phyloP scores from a whole-genome alignment of 2,888 invertebrate species.

The Drosophila subquinaria region DNA sequence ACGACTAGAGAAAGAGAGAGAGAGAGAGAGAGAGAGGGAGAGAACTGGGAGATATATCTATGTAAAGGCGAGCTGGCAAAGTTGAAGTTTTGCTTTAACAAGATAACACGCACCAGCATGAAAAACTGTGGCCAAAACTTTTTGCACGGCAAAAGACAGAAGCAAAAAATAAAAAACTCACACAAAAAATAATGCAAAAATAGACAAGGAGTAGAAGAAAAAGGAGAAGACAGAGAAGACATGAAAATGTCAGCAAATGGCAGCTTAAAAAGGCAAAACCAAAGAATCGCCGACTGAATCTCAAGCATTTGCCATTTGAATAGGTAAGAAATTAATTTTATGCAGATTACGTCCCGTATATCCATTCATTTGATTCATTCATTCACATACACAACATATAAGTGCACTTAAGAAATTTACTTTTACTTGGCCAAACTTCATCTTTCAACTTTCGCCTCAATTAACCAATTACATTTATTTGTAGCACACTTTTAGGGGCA shows the following conservation, averaged over 20 bases:
- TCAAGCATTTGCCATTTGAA: conserved; percentile 22
- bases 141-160: conserved; percentile 48
- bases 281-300: conserved; percentile 10
- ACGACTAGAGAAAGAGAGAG: conserved; percentile 15
- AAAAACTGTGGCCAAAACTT: conserved; percentile 76
- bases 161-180: conserved; percentile 9
- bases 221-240: background rate
- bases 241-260: conserved; percentile 28
- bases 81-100: conserved; percentile 78
- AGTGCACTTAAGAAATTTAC: conserved; percentile 11
- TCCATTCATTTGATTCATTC: conserved; percentile 3
- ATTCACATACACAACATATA: background rate
- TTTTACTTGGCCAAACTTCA: background rate
- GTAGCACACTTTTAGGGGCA: background rate
- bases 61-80: conserved; percentile 74
- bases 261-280: conserved; percentile 19
- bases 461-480: background rate
- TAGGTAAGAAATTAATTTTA: conserved; percentile 17
- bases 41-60: conserved; percentile 46
- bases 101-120: conserved; percentile 81
- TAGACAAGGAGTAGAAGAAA: background rate
- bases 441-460: background rate
- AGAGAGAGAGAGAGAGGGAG: background rate
- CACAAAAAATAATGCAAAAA: conserved; percentile 11
- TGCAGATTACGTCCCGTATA: conserved; percentile 8